Conservation (phyloP, 2,797 vertebrate genomes). For the Sebastes cheni region DNA sequence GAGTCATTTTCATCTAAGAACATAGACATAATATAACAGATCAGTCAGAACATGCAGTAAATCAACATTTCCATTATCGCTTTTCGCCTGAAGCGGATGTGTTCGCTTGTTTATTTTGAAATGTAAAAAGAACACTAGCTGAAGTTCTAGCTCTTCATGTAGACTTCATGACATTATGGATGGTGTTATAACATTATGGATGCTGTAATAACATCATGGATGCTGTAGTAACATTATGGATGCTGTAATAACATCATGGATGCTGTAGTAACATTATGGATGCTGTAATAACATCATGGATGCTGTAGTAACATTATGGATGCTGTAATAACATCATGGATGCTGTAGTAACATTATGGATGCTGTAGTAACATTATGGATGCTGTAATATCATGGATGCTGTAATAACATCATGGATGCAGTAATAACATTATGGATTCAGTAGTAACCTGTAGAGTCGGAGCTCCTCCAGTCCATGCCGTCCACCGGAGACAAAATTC, state of each 20-base stretch:
- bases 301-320: too few species aligned
- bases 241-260: too few species aligned
- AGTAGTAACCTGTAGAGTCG: slow-evolving; percentile 85
- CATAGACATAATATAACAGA: background rate
- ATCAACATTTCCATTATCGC: background rate
- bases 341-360: too few species aligned
- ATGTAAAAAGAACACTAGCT: too few species aligned
- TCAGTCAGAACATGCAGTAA: slow-evolving; percentile 1
- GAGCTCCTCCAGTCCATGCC: slow-evolving; percentile 81
- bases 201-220: too few species aligned
- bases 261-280: too few species aligned
- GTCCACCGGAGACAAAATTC: slow-evolving; percentile 25
- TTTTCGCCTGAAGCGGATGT: background rate
- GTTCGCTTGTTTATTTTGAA: background rate
- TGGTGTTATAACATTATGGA: too few species aligned
- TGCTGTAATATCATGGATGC: background rate
- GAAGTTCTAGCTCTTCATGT: background rate
- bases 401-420: too few species aligned
- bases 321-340: too few species aligned
- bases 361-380: too few species aligned
- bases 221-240: too few species aligned
- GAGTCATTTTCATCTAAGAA: slow-evolving; percentile 41
- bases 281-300: too few species aligned
- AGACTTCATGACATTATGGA: background rate
- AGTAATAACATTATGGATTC: background rate